Conservation (phyloP, 2,888 invertebrate genomes). For the Drosophila merina region DNA sequence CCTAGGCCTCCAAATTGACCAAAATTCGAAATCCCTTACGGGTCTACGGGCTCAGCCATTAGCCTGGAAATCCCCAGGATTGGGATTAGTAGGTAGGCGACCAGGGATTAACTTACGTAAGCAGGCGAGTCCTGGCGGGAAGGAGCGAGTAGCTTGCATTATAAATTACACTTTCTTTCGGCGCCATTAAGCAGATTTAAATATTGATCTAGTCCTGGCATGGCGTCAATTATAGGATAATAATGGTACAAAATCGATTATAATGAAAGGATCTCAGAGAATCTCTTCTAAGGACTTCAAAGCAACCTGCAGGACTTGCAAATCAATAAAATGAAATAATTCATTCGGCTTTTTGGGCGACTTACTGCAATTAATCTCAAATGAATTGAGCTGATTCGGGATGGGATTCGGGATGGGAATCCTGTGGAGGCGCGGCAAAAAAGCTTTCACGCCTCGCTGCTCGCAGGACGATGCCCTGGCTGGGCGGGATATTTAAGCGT, state of each 20-base stretch:
- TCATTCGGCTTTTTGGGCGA: slow-evolving; percentile 40
- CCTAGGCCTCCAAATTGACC: slow-evolving; percentile 4
- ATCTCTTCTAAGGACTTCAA: background rate
- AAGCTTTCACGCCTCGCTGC: slow-evolving; percentile 40
- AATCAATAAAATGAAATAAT: slow-evolving; percentile 65
- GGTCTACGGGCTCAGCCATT: slow-evolving; percentile 50
- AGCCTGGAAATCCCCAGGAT: slow-evolving; percentile 59
- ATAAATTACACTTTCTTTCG: too few species aligned
- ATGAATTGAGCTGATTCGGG: slow-evolving; percentile 39
- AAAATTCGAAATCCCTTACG: slow-evolving; percentile 16
- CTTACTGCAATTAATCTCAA: slow-evolving; percentile 36
- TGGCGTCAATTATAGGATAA: too few species aligned
- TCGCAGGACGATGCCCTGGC: slow-evolving; percentile 13
- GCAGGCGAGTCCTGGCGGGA: background rate
- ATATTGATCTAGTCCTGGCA: background rate
- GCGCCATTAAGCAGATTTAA: too few species aligned
- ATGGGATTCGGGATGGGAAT: background rate
- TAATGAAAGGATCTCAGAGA: too few species aligned
- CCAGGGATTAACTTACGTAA: slow-evolving; percentile 42
- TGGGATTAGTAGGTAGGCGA: slow-evolving; percentile 54
- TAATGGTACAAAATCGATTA: too few species aligned
- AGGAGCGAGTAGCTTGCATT: too few species aligned
- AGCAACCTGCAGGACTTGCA: slow-evolving; percentile 8
- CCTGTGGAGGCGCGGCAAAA: background rate
- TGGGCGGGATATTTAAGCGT: slow-evolving; percentile 12